Conservation (phyloP, 2,888 invertebrate genomes). For the Hofmannophila pseudospretella region DNA sequence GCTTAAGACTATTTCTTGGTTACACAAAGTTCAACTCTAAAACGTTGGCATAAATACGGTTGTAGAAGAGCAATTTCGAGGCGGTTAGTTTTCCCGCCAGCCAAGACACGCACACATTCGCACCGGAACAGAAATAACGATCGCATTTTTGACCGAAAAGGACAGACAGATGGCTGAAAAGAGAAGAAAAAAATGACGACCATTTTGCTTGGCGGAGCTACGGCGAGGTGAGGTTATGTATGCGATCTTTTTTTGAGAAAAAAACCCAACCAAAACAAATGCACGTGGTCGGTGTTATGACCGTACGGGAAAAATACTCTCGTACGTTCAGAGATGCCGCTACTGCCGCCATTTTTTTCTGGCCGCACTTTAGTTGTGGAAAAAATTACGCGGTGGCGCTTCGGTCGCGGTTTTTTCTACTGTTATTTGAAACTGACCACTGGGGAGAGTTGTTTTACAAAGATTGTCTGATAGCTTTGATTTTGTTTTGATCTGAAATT, state of each 20-base stretch:
- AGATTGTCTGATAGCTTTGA: no score
- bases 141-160: conserved; percentile 79
- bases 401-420: conserved; percentile 22
- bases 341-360: conserved; percentile 61
- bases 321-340: conserved; percentile 71
- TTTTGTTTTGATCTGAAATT: no score
- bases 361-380: conserved; percentile 60
- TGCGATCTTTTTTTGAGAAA: conserved; percentile 71
- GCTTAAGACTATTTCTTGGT: conserved; percentile 54
- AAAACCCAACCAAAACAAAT: conserved; percentile 77
- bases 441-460: neutral
- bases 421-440: neutral
- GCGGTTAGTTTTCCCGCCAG: conserved; percentile 48
- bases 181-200: conserved; percentile 78
- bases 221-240: conserved; percentile 70
- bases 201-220: conserved; percentile 76
- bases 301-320: conserved; percentile 68
- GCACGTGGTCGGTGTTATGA: conserved; percentile 77
- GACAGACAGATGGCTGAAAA: conserved; percentile 77
- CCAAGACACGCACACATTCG: conserved; percentile 67
- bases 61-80: conserved; percentile 25
- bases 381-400: conserved; percentile 65
- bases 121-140: conserved; percentile 79
- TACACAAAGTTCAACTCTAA: conserved; percentile 29
- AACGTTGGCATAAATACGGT: conserved; percentile 8